Percentiles rank a stretch among this genome's conserved stretches.
These are phyloP conservation scores for Amphipoea lucens DNA, from an alignment of 2,888 invertebrate species.

Conservation along the genomic window DNA sequence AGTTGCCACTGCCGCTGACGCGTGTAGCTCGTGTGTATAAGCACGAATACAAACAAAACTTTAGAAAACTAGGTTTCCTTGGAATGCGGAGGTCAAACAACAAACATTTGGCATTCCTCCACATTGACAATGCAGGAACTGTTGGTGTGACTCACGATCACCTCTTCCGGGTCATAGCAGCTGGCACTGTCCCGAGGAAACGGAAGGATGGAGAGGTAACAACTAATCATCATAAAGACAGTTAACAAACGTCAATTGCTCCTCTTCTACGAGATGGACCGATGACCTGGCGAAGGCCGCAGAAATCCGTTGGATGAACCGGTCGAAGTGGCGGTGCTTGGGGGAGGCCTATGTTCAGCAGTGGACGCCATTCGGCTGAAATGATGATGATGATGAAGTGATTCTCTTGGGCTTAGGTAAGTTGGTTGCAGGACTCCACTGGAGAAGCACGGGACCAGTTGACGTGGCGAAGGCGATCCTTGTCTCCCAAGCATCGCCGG, in stretches of 20 bases:
- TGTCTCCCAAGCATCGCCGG: not conserved
- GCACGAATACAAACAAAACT: not conserved
- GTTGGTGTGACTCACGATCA: not conserved
- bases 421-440: not conserved
- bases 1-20: no score
- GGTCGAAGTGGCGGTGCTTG: not conserved
- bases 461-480: not conserved
- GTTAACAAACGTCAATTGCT: not conserved
- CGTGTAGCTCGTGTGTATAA: no score
- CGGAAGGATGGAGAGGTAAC: not conserved
- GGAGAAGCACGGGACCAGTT: not conserved
- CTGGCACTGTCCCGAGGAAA: slow-evolving; percentile 33
- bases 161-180: slow-evolving; percentile 6
- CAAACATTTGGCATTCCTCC: slow-evolving; percentile 39
- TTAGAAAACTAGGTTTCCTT: not conserved
- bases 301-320: not conserved
- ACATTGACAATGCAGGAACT: not conserved
- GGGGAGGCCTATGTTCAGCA: not conserved
- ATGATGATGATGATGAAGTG: not conserved
- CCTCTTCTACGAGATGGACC: not conserved
- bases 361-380: not conserved
- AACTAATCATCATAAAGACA: not conserved
- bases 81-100: slow-evolving; percentile 5
- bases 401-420: not conserved
- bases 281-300: not conserved